Percentiles rank a stretch among this genome's conserved stretches.
Evolutionary conservation across 2,888 invertebrate species (phyloP).

Genomic region (Diloba caeruleocephala): DNA sequence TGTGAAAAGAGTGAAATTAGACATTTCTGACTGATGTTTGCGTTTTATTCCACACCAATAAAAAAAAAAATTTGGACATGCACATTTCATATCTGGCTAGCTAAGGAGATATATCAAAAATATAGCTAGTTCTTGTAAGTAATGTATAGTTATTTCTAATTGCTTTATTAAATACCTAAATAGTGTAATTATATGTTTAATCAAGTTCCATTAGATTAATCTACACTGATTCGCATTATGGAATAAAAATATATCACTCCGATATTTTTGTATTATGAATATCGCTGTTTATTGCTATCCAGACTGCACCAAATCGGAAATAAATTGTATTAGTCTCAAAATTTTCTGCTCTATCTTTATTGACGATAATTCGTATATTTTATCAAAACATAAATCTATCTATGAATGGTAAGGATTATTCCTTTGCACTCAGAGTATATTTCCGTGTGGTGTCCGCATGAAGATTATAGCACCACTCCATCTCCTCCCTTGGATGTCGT

Average conservation of each 20-base stretch:
- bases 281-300: slow-evolving; percentile 1
- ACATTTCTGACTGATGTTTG: slow-evolving; percentile 75
- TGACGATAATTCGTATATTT: neutral
- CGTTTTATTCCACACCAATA: slow-evolving; percentile 72
- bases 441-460: too few relatives aligned
- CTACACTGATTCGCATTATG: slow-evolving; percentile 29
- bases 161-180: slow-evolving; percentile 5
- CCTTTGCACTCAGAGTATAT: neutral
- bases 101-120: slow-evolving; percentile 1
- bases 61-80: slow-evolving; percentile 4
- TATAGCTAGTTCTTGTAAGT: too few relatives aligned
- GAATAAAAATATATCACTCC: neutral
- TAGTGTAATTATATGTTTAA: slow-evolving; percentile 26
- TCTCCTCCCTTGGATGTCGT: too few relatives aligned
- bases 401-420: neutral
- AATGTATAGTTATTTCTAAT: slow-evolving; percentile 5
- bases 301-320: slow-evolving; percentile 3
- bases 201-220: slow-evolving; percentile 32
- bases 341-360: slow-evolving; percentile 12
- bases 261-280: slow-evolving; percentile 14
- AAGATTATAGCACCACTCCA: too few relatives aligned
- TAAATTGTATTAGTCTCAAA: slow-evolving; percentile 2
- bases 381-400: slow-evolving; percentile 9
- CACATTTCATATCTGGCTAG: slow-evolving; percentile 10
- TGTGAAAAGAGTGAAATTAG: slow-evolving; percentile 84